These are phyloP conservation scores for Vanacampus margaritifer DNA, from an alignment of 2,113 vertebrate genomes.

Conservation along the genomic window DNA sequence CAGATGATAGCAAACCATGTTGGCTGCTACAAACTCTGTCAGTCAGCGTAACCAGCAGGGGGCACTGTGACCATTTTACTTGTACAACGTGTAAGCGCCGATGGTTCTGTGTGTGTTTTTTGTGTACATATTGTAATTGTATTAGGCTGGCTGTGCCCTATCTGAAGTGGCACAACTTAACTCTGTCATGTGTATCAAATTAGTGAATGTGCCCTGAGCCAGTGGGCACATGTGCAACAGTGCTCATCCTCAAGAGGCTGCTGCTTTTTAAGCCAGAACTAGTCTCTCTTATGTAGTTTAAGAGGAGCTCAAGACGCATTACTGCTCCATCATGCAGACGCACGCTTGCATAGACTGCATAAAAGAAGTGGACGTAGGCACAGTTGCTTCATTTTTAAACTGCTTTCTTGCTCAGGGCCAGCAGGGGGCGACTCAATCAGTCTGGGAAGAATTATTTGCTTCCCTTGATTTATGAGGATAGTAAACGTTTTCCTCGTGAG, in stretches of 20 bases:
- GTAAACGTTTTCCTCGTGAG: not conserved
- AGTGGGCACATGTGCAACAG: conserved; percentile 21
- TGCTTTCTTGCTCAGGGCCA: not conserved
- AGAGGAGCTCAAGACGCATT: conserved; percentile 50
- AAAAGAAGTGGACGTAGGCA: not conserved
- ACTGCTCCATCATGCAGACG: conserved; percentile 35
- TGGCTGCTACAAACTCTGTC: not conserved
- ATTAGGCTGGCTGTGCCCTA: not conserved
- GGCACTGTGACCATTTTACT: conserved; percentile 47
- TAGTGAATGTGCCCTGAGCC: not conserved
- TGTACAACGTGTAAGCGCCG: not conserved
- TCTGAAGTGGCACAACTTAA: not conserved
- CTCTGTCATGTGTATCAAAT: conserved; percentile 7
- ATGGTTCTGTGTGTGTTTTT: not conserved
- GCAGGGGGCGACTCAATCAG: not conserved
- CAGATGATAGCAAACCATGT: too few species aligned
- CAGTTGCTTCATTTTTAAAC: not conserved
- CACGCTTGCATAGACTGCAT: conserved; percentile 35
- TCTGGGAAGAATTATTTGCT: not conserved
- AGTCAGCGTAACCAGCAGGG: conserved; percentile 45
- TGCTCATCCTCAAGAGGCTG: conserved; percentile 32
- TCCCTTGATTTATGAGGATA: not conserved
- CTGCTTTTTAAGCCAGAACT: conserved; percentile 38
- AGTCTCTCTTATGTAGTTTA: conserved; percentile 39
- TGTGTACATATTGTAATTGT: not conserved